These are phyloP conservation scores for Panorpa germanica DNA, from an alignment of 2,888 invertebrate genomes.

Conservation along the genomic window DNA sequence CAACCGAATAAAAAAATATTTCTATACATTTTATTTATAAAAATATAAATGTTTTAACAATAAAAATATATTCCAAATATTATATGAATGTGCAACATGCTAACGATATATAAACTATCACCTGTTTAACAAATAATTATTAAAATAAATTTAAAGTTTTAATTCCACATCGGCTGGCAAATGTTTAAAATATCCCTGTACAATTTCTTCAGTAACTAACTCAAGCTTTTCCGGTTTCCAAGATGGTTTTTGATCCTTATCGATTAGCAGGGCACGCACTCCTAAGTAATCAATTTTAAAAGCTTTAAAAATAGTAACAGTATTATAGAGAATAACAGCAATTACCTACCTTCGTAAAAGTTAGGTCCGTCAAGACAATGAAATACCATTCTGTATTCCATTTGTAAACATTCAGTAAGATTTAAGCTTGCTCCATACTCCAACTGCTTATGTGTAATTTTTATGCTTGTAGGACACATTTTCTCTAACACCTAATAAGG, in stretches of 20 bases:
- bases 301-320: too few species aligned
- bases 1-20: too few species aligned
- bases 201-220: constrained; percentile 57
- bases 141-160: constrained; percentile 20
- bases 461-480: constrained; percentile 87
- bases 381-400: constrained; percentile 73
- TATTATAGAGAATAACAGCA: too few species aligned
- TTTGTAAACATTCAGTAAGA: constrained; percentile 65
- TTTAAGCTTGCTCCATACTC: constrained; percentile 53
- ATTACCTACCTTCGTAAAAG: constrained; percentile 62
- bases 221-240: constrained; percentile 71
- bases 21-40: too few species aligned
- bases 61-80: too few species aligned
- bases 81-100: too few species aligned
- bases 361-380: constrained; percentile 48
- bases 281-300: constrained; percentile 39
- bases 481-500: constrained; percentile 44
- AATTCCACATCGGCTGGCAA: constrained; percentile 50
- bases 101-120: too few species aligned
- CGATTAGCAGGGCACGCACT: constrained; percentile 70
- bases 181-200: constrained; percentile 58
- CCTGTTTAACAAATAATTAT: too few species aligned
- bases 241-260: constrained; percentile 81
- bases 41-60: too few species aligned
- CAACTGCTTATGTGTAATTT: constrained; percentile 64